Base-by-base conservation (phyloP, 2,113 vertebrate genomes). In the Maccullochella peelii region DNA sequence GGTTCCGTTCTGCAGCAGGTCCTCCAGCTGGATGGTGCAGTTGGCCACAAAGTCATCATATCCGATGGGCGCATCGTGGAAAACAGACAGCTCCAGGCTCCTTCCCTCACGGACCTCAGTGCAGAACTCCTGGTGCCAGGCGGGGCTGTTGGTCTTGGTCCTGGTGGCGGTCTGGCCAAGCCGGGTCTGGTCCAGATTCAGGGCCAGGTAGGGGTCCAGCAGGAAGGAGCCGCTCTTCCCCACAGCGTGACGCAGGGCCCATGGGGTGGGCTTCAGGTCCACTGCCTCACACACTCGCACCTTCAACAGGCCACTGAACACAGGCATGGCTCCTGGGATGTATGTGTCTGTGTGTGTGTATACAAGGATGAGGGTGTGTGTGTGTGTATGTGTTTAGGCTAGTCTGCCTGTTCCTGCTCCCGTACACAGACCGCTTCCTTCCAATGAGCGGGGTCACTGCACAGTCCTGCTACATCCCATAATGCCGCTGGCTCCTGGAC, bases 31-130 rank as follows among this genome's bases (percentile, higher is more conserved):
- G 94, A 99, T 99, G 93, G 97, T 99, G 96, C 98, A 99, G 95
- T 99, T 99, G 91, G 98, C 98, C 94, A 99, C 98, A 86, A 99
- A 99, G 95, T 99, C 98, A 12, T 99, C 98, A 77, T 99, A 99
- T 86, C 98, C 98, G 36, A 99, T 99, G 88, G 98, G 98, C 58
- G 98, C 97, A 87, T 99, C 98, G 6, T 99, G 98, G 95, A 99
- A 99, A 72, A 99, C 98, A 0, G 98, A 98, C 95, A 99, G 94
- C 94, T 99, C 98, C 86, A 99, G 97, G 90, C 97, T 98, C 93
- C 97, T 94, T 79, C 98, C 98, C 73, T 99, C 98, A 30, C 96
- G 96, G 80, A 99, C 98, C 69, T 99, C 98, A 0, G 98, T 99
- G 92, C 98, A 97, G 94, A 99, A 99, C 89, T 99, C 98, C 85